Evolutionary conservation across 2,888 invertebrate genomes (phyloP).

Genomic region (Clanis bilineata): DNA sequence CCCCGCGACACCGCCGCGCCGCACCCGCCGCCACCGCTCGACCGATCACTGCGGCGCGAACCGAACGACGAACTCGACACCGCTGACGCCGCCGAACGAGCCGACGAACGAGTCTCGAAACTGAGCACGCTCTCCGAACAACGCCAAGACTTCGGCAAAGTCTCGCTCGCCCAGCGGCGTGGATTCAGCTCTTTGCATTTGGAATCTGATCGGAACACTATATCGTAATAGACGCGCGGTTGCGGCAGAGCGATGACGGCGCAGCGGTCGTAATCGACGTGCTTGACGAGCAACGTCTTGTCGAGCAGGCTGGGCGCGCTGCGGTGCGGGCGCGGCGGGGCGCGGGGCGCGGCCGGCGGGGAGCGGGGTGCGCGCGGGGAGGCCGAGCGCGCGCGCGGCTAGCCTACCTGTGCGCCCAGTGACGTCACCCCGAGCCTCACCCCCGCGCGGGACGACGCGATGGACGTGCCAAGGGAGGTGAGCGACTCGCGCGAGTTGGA

Average conservation of each 20-base stretch:
- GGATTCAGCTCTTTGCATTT: conserved; percentile 57
- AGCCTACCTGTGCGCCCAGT: conserved; percentile 85
- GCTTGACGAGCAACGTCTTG: conserved; percentile 70
- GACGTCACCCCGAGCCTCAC: conserved; percentile 90
- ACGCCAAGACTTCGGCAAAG: conserved; percentile 71
- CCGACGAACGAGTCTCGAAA: conserved; percentile 49
- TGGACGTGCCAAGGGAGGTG: conserved; percentile 84
- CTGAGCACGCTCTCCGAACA: conserved; percentile 72
- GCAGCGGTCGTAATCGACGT: conserved; percentile 70
- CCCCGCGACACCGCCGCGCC: conserved; percentile 37
- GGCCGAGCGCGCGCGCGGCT: conserved; percentile 79
- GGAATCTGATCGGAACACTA: conserved; percentile 52
- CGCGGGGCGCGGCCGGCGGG: conserved; percentile 47
- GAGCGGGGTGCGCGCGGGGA: conserved; percentile 66
- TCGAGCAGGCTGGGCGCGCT: conserved; percentile 68
- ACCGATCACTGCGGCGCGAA: conserved; percentile 40
- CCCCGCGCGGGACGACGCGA: conserved; percentile 83
- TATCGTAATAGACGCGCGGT: conserved; percentile 70
- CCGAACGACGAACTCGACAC: conserved; percentile 60
- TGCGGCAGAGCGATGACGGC: conserved; percentile 73
- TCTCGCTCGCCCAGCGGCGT: conserved; percentile 68
- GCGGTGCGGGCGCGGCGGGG: conserved; percentile 54
- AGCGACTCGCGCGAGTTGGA: conserved; percentile 94
- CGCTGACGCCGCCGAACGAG: conserved; percentile 26
- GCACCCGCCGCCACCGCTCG: conserved; percentile 41